Base-by-base conservation (phyloP, 2,888 invertebrate species). In the Tromatobia lineatoria region DNA sequence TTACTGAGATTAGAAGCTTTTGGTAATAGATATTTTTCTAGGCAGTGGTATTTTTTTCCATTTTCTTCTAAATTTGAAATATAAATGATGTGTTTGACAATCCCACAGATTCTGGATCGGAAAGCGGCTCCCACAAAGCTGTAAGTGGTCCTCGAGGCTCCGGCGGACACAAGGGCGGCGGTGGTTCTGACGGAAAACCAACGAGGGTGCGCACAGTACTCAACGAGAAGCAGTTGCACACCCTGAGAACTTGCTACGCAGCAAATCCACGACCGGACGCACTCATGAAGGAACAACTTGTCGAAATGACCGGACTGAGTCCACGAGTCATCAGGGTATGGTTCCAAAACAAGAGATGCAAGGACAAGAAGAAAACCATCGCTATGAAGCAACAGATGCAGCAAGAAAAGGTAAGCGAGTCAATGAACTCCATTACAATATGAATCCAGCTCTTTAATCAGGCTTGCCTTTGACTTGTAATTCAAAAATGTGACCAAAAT, bases 271-370 rank as follows among this genome's bases (percentile, higher is more conserved):
- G 99, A 73, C 99, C 99, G 52, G 99, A 99, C 94, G 99, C 99
- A 54, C 96, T 99, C 85, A 99, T 99, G 98, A 99, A 99, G 95
- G 99, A 99, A 94, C 99, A 99, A 94, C 96, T 99, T 86, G 99
- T 99, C 57, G 99, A 99, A 94, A 99, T 99, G 99, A 99, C 99
- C 18, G 97, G 98, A 0, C 96, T 99, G 73, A 99, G 98, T 91
- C 99, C 99, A 23, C 95, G 99, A 18, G 99, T 99, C 90, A 99
- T 99, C 93, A 96, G 99, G 92, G 99, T 99, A 82, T 99, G 99
- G 99, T 99, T 99, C 95, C 99, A 99, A 94, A 99, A 99, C 94
- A 99, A 99, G 94, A 95, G 99, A 87, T 99, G 99, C 95, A 99
- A 99, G 94, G 99, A 99, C 95, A 99, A 99, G 95, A 99, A 99